phyloP scores from a whole-genome alignment of 1,140 invertebrate species.

The Cydia splendana region DNA sequence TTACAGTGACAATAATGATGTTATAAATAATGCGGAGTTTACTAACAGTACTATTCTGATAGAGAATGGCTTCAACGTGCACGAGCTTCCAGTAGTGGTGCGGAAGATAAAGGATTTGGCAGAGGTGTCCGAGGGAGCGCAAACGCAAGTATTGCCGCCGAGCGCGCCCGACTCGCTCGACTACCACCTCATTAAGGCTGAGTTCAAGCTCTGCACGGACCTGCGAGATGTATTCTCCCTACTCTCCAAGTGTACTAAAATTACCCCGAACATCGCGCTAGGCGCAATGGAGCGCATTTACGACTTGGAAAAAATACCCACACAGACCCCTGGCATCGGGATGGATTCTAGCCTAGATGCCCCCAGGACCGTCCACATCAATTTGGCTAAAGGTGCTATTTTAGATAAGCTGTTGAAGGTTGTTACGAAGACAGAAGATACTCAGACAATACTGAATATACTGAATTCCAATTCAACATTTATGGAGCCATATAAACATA shows the following conservation, averaged over 20 bases:
- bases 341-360: slow-evolving; percentile 36
- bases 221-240: slow-evolving; percentile 72
- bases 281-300: slow-evolving; percentile 76
- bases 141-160: slow-evolving; percentile 39
- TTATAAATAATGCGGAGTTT: slow-evolving; percentile 52
- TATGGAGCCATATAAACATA: slow-evolving; percentile 78
- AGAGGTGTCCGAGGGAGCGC: slow-evolving; percentile 47
- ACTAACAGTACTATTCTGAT: slow-evolving; percentile 81
- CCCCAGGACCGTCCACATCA: slow-evolving; percentile 56
- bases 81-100: slow-evolving; percentile 85
- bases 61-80: slow-evolving; percentile 84
- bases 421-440: slow-evolving; percentile 73
- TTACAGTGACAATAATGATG: slow-evolving; percentile 59
- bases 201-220: slow-evolving; percentile 71
- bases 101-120: slow-evolving; percentile 77
- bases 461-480: slow-evolving; percentile 64
- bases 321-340: slow-evolving; percentile 18
- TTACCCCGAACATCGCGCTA: slow-evolving; percentile 75
- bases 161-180: slow-evolving; percentile 54
- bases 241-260: slow-evolving; percentile 74
- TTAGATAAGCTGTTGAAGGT: slow-evolving; percentile 73
- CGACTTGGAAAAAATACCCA: slow-evolving; percentile 65
- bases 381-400: slow-evolving; percentile 72
- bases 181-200: slow-evolving; percentile 71
- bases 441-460: slow-evolving; percentile 72